Evolutionary conservation across 2,888 invertebrate species (phyloP).

Genomic region (Xanthostigma xanthostigma): DNA sequence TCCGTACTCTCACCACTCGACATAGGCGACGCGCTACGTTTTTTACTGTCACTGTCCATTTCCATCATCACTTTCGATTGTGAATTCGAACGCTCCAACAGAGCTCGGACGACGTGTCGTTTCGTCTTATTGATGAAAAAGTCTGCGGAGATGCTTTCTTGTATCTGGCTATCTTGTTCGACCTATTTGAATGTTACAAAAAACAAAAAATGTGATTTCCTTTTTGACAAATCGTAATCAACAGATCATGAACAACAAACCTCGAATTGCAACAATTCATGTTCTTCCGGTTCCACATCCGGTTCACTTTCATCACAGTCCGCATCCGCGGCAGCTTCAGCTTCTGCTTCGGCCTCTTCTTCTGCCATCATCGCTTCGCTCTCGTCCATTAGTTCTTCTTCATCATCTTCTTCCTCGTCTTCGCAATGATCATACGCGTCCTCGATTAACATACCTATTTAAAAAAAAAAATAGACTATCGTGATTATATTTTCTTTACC

Average conservation of each 20-base stretch:
- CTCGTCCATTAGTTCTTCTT: constrained; percentile 12
- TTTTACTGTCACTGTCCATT: not conserved
- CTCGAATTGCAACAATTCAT: not conserved
- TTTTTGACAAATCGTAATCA: no score
- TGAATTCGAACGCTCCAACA: no score
- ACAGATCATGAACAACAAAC: no score
- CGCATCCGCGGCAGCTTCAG: not conserved
- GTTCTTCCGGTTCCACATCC: not conserved
- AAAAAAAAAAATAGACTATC: not conserved
- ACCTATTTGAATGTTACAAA: no score
- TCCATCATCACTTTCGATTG: not conserved
- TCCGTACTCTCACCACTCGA: not conserved
- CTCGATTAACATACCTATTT: not conserved
- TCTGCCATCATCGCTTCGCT: constrained; percentile 16
- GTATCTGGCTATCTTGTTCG: no score
- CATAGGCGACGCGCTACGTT: not conserved
- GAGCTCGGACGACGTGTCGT: no score
- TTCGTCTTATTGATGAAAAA: no score
- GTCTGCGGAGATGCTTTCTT: no score
- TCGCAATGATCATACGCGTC: constrained; percentile 4
- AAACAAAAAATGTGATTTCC: no score
- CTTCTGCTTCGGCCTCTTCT: constrained; percentile 9
- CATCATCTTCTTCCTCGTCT: constrained; percentile 13
- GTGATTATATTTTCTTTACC: no score
- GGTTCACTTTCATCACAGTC: constrained; percentile 1